Evolutionary conservation across 1,140 invertebrate species (phyloP).

Genomic region (Oryctes rhinoceros): DNA sequence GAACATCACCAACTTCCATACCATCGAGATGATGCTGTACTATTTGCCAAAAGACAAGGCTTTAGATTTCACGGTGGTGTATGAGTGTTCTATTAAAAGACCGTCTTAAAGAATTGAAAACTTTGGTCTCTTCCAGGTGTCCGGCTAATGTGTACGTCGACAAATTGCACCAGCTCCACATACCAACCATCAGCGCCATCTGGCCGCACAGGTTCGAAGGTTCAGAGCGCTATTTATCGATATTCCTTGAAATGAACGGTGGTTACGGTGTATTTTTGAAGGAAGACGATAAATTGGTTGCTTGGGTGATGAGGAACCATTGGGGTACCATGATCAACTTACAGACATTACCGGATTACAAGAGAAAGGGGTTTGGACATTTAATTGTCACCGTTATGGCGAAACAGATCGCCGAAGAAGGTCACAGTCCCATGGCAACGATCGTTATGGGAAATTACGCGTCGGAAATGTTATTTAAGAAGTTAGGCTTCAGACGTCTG

Average conservation of each 20-base stretch:
- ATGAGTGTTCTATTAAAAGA: conserved; percentile 20
- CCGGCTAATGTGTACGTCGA: conserved; percentile 53
- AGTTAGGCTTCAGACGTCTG: conserved; percentile 53
- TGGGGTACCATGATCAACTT: conserved; percentile 57
- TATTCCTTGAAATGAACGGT: conserved; percentile 53
- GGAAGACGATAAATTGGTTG: conserved; percentile 48
- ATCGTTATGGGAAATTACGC: conserved; percentile 53
- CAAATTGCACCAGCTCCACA: conserved; percentile 46
- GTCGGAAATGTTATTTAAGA: conserved; percentile 56
- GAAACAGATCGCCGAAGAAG: conserved; percentile 53
- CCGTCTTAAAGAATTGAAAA: conserved; percentile 9
- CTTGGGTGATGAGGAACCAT: conserved; percentile 56
- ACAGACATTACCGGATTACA: conserved; percentile 55
- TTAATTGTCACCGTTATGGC: conserved; percentile 55
- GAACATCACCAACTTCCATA: conserved; percentile 10
- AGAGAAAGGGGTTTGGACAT: conserved; percentile 57
- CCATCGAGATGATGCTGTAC: conserved; percentile 17
- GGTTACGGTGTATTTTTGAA: conserved; percentile 55
- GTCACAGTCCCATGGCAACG: conserved; percentile 57
- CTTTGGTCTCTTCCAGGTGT: conserved; percentile 50
- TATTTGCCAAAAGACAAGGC: conserved; percentile 19
- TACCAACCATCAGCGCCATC: conserved; percentile 29
- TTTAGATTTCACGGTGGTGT: conserved; percentile 20
- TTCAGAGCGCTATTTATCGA: conserved; percentile 51
- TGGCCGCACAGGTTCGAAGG: conserved; percentile 55